Conservation (phyloP, 2,113 vertebrate genomes). For the Indicator indicator region DNA sequence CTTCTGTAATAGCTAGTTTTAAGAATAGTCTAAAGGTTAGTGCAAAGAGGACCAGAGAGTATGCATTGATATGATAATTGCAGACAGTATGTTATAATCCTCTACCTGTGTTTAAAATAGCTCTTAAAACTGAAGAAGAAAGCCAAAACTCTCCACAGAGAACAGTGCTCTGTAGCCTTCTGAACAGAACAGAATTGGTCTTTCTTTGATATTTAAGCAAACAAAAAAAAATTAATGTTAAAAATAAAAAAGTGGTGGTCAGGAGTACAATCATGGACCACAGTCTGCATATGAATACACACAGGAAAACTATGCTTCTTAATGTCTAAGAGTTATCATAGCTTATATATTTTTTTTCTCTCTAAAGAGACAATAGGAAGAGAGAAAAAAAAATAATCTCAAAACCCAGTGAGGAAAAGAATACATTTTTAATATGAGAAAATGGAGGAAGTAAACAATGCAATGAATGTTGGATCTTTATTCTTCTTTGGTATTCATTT, state of each 20-base stretch:
- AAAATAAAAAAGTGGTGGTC: background rate
- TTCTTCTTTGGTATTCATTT: background rate
- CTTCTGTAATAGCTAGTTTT: background rate
- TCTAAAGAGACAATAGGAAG: background rate
- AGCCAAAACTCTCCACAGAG: background rate
- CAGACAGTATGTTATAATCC: background rate
- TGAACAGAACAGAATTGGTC: background rate
- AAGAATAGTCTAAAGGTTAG: background rate
- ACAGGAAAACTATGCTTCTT: background rate
- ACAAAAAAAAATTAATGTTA: background rate
- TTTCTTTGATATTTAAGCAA: background rate
- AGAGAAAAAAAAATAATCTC: too few relatives aligned
- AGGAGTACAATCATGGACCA: background rate
- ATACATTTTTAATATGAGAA: background rate
- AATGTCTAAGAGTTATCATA: background rate
- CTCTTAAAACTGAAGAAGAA: background rate
- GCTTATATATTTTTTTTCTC: background rate
- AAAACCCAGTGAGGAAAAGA: background rate
- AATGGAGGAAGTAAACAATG: background rate
- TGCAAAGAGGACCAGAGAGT: background rate
- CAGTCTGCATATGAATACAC: background rate
- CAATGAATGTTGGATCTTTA: background rate
- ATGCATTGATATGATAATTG: background rate
- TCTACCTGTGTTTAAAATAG: background rate
- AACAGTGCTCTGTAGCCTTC: background rate